Evolutionary conservation across 2,888 invertebrate species (phyloP).

Genomic region (Cantharis rustica): DNA sequence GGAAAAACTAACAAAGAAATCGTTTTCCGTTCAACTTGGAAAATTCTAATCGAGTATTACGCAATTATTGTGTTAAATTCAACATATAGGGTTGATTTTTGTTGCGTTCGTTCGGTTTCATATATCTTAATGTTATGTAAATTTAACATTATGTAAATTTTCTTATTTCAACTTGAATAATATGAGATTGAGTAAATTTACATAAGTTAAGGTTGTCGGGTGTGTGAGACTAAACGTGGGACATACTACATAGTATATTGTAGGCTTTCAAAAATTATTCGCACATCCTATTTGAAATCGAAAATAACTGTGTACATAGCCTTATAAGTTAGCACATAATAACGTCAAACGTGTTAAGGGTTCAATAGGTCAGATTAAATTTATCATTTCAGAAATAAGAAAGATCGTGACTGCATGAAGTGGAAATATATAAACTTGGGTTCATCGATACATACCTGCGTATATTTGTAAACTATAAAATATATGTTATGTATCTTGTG

Average conservation of each 20-base stretch:
- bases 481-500: background rate
- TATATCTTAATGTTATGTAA: background rate
- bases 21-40: background rate
- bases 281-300: background rate
- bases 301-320: background rate
- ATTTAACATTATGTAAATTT: background rate
- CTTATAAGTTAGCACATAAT: background rate
- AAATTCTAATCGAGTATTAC: background rate
- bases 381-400: background rate
- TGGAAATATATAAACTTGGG: conserved; percentile 1
- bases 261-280: background rate
- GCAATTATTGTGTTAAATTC: background rate
- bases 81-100: background rate
- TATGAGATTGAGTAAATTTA: background rate
- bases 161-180: background rate
- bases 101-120: background rate
- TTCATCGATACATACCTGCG: background rate
- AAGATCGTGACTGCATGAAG: conserved; percentile 5
- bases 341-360: background rate
- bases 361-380: background rate
- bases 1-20: background rate
- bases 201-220: background rate
- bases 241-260: background rate
- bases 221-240: background rate
- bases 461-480: conserved; percentile 1